Evolutionary conservation across 2,797 vertebrate genomes (phyloP), one percentile per base, ranked within the genome.

Genomic region (Chloroceryle inda): DNA sequence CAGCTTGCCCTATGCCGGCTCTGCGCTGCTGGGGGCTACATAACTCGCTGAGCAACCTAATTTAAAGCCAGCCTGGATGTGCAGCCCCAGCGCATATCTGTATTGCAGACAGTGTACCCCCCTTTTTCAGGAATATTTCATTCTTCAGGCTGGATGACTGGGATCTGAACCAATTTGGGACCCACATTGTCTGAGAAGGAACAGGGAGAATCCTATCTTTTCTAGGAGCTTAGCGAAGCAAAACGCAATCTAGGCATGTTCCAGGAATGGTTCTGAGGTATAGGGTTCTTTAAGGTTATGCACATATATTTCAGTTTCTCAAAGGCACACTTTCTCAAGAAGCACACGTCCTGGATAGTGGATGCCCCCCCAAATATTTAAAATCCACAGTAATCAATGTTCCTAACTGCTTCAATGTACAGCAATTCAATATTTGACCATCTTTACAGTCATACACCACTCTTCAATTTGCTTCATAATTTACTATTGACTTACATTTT

Each of bases 61-160:
- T 93, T 95, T 73, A 73, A 77, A 94, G 85, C 55, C 68, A 72
- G 73, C n/a, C 49, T 66, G 85, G 93, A 40, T 76, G 62, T 56
- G 85, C 82, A 47, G 66, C n/a, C 35, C 76, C 5, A 0, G 79
- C 50, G 59, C 0, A 66, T 66, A 33, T 55, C 83, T 49, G n/a
- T 8, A 26, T 63, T 45, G 27, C 79, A 71, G 22, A 27, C 27
- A 73, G 26, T 3, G 0, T 13, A 33, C 8, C 7, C 18, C 4
- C 10, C 76, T 38, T 84, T 79, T 19, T 59, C 73, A 69, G 24
- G 55, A 91, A 59, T 69, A 63, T 64, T 82, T 77, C 12, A 1
- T 53, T 91, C 55, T 66, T 42, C 47, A 38, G 66, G 21, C 26
- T 71, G 64, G 80, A 52, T 89, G 92, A 26, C 38, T 1, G 2